Evolutionary conservation across 2,888 invertebrate genomes (phyloP), one percentile per base, ranked within the genome.

Genomic region (Homarus gammarus): DNA sequence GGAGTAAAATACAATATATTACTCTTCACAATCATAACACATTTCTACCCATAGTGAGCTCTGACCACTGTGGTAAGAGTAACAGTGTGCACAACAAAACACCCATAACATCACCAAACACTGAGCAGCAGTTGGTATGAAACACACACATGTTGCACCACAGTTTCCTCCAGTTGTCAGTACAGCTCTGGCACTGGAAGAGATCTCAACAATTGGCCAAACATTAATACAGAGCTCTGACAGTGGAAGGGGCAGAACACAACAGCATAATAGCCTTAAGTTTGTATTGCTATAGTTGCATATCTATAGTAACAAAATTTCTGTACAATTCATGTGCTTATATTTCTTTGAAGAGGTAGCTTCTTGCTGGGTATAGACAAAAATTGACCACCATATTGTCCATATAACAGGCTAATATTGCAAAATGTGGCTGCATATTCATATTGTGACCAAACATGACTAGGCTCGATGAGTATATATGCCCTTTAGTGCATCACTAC

Each of bases 361-460:
- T 27, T 64, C n/a, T 1, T 27, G 27, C 27, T 64, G 64, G 27
- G n/a, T 64, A 27, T 27, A 64, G 27, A n/a, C 27, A 64, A 64
- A 64, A 2, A 64, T 8, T 56, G 56, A 18, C 56, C 22, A 56
- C 5, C 56, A 56, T 22, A 18, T 56, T 56, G 22, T 56, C 56
- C 56, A 12, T 27, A 64, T 27, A 64, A 27, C 27, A 64, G 27
- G 64, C 64, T 27, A 27, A 27, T 27, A 27, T 64, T 22, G 6
- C 22, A 64, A 64, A 64, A n/a, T 64, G 27, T 64, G 27, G n/a
- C 8, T 64, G 64, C 64, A 64, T 27, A 27, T 64, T 64, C 27
- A 64, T 27, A 64, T 64, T 64, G 27, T 64, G 64, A 27, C 64
- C 64, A 64, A 64, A 64, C 64, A 64, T 64, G n/a, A 64, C 12